Evolutionary conservation across 2,113 vertebrate species (phyloP), one percentile per base, ranked within the genome.

Genomic region (Ammodytes marinus): DNA sequence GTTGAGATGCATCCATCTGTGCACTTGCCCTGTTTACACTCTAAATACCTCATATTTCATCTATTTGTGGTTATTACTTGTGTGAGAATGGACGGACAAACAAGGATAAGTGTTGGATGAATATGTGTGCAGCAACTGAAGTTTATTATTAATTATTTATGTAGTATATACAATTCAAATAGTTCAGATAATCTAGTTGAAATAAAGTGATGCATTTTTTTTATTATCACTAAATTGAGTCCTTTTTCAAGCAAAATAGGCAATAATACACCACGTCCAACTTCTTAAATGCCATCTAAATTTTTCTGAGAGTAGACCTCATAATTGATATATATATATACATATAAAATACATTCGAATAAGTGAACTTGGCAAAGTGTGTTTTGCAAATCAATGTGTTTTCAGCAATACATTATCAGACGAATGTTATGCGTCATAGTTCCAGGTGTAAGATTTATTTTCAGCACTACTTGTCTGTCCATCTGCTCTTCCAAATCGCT

Each of bases 1-100:
- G 43, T 50, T 69, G 8, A 42, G 80, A 82, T 75, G 63, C 54
- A 83, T 71, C 74, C 65, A 85, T 86, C 77, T 74, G 77, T 79
- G 69, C 54, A 49, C 13, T 8, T 8, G 11, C 59, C 45, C 14
- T 19, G 9, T 49, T 70, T 71, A 17, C 3, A 65, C 35, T 59
- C 8, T 40, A 27, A 27, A 15, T 27, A 55, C n/a, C 27, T 50
- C 35, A 14, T 8, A 46, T 75, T 53, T 67, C 0, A 63, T 47
- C 64, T 27, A 79, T 70, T 53, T 5, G 17, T 17, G 8, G 12
- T 35, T 42, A 15, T 70, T 46, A 27, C 4, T 17, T 71, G 50
- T 2, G 8, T 0, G 2, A 27, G 27, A 27, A n/a, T 1, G 0
- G n/a, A 58, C 5, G 8, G 47, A 59, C 17, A 37, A 69, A 42